Conservation (phyloP, 35 echinoderm and acorn worm genomes). For the Acanthaster planci region DNA sequence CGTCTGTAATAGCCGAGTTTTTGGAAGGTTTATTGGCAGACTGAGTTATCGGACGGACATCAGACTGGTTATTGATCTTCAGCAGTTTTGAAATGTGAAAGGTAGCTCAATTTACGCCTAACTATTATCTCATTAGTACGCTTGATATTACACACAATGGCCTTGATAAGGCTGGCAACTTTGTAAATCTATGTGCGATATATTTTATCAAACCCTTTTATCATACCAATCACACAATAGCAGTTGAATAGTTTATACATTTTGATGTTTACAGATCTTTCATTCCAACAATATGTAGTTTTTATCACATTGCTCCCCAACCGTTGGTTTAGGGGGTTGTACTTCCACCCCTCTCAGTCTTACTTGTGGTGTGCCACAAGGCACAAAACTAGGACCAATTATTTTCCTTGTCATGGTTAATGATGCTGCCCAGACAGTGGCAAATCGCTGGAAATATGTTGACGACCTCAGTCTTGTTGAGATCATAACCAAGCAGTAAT, state of each 20-base stretch:
- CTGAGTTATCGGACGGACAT: conserved; percentile 21
- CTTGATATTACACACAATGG: conserved; percentile 18
- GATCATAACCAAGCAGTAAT: no score
- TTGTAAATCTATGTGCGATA: conserved; percentile 20
- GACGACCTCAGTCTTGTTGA: no score
- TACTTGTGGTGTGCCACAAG: no score
- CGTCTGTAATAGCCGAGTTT: neutral
- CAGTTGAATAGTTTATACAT: conserved; percentile 6
- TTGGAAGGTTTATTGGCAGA: conserved; percentile 28
- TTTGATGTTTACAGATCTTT: neutral
- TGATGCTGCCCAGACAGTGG: no score
- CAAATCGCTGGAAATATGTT: no score
- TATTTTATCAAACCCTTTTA: conserved; percentile 31
- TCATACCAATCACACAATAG: conserved; percentile 20
- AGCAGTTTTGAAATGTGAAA: conserved; percentile 46
- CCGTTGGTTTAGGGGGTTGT: neutral
- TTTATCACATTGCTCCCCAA: neutral
- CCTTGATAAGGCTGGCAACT: neutral
- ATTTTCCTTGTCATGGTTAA: no score
- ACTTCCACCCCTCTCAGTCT: no score
- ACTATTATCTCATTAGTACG: conserved; percentile 43
- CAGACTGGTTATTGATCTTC: conserved; percentile 15
- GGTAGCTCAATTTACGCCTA: conserved; percentile 23
- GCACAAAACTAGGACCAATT: no score
- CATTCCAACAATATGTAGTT: conserved; percentile 3